phyloP scores from a whole-genome alignment of 2,113 vertebrate genomes.

The Nettapus auritus region DNA sequence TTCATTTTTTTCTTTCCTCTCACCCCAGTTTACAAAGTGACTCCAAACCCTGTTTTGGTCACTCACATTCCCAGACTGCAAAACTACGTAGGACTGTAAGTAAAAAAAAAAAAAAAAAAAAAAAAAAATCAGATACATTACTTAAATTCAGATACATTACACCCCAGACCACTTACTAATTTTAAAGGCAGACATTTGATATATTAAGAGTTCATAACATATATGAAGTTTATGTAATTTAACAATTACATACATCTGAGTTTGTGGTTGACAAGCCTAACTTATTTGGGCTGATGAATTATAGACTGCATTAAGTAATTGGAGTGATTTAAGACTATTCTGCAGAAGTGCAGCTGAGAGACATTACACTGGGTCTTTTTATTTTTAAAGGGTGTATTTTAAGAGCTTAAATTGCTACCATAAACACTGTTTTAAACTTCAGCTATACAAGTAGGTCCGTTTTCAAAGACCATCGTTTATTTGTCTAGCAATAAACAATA shows the following conservation, averaged over 20 bases:
- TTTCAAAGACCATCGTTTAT: constrained; percentile 62
- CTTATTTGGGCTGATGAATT: constrained; percentile 71
- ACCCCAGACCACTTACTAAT: background rate
- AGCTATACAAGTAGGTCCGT: background rate
- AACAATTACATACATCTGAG: constrained; percentile 54
- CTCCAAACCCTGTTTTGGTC: background rate
- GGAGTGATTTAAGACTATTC: constrained; percentile 58
- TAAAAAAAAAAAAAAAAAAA: background rate
- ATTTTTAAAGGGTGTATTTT: constrained; percentile 67
- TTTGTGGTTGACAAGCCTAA: constrained; percentile 44
- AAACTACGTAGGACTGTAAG: background rate
- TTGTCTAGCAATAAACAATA: constrained; percentile 70
- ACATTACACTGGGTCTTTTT: constrained; percentile 56
- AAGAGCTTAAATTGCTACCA: constrained; percentile 61
- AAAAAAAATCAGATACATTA: too few species aligned
- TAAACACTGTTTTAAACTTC: constrained; percentile 71
- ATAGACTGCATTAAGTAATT: constrained; percentile 68
- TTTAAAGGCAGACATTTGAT: background rate
- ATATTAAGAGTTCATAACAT: constrained; percentile 7
- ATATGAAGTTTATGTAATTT: constrained; percentile 51
- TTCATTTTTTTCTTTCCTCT: background rate
- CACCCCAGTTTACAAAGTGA: background rate
- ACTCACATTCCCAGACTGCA: background rate
- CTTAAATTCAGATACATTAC: background rate
- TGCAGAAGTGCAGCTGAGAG: constrained; percentile 58